Conservation (phyloP, 1,140 invertebrate species). For the Daktulosphaira vitifoliae region DNA sequence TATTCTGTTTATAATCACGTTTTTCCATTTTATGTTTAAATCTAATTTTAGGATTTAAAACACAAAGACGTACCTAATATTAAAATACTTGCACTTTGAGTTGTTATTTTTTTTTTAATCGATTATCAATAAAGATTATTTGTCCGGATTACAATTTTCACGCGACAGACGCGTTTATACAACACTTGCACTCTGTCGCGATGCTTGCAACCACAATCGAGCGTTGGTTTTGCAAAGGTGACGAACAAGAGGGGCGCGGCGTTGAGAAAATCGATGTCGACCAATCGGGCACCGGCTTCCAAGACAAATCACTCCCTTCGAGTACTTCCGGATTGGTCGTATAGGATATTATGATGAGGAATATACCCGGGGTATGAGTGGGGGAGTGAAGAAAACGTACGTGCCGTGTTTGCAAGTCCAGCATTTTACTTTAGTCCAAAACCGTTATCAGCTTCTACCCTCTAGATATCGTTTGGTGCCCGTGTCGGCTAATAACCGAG, state of each 20-base stretch:
- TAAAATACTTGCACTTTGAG: too few species aligned
- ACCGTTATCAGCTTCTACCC: too few species aligned
- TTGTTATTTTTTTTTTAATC: too few species aligned
- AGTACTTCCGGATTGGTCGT: conserved; percentile 33
- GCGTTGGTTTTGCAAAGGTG: neutral
- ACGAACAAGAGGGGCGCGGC: conserved; percentile 24
- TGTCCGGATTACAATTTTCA: too few species aligned
- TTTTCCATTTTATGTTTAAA: too few species aligned
- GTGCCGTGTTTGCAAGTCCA: conserved; percentile 24
- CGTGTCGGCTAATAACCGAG: conserved; percentile 20
- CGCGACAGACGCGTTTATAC: neutral
- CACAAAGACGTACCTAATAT: too few species aligned
- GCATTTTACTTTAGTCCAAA: neutral
- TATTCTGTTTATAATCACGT: too few species aligned
- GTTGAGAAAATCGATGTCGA: conserved; percentile 36
- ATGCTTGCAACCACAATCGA: neutral
- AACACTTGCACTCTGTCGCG: neutral
- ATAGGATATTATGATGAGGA: neutral
- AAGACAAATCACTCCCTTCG: conserved; percentile 32
- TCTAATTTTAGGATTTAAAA: too few species aligned
- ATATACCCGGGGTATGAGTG: neutral
- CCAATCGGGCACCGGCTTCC: conserved; percentile 36
- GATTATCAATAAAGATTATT: too few species aligned
- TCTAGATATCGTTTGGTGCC: too few species aligned
- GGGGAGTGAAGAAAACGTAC: conserved; percentile 4